Evolutionary conservation across 1,140 invertebrate species (phyloP).

Genomic region (Bombus soroeensis): DNA sequence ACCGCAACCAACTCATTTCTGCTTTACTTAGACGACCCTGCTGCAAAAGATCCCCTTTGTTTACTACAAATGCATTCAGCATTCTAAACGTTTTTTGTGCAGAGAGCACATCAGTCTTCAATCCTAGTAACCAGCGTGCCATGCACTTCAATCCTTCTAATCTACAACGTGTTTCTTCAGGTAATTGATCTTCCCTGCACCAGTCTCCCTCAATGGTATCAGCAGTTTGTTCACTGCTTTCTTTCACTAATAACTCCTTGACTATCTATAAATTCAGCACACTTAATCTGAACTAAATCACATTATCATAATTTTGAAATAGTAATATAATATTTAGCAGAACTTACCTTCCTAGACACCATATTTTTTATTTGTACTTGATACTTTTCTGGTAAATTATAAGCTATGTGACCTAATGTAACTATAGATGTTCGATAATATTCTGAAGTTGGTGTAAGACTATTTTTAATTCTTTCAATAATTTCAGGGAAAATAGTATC

Average conservation of each 20-base stretch:
- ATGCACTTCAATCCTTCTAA: conserved; percentile 97
- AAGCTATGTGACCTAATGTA: conserved; percentile 96
- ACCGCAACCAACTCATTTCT: conserved; percentile 95
- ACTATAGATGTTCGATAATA: conserved; percentile 97
- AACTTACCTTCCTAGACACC: conserved; percentile 92
- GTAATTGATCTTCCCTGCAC: conserved; percentile 94
- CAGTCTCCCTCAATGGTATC: conserved; percentile 87
- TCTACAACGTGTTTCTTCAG: conserved; percentile 96
- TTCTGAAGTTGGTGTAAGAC: conserved; percentile 90
- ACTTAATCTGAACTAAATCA: conserved; percentile 4
- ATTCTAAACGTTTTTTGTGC: conserved; percentile 97
- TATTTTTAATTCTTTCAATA: conserved; percentile 90
- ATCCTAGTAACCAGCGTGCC: conserved; percentile 96
- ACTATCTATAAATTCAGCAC: conserved; percentile 88
- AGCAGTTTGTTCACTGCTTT: conserved; percentile 83
- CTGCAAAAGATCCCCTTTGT: conserved; percentile 93
- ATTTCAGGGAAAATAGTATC: conserved; percentile 93
- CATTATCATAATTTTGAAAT: conserved; percentile 1
- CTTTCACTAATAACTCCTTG: conserved; percentile 96
- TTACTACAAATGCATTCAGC: conserved; percentile 94
- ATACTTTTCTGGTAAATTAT: conserved; percentile 94
- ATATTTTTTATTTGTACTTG: conserved; percentile 95
- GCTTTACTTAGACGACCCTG: conserved; percentile 89
- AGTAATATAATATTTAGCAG: background rate
- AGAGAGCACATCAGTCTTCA: conserved; percentile 94